phyloP scores from a whole-genome alignment of 2,888 invertebrate species.

The Lepidochrysops patricia region DNA sequence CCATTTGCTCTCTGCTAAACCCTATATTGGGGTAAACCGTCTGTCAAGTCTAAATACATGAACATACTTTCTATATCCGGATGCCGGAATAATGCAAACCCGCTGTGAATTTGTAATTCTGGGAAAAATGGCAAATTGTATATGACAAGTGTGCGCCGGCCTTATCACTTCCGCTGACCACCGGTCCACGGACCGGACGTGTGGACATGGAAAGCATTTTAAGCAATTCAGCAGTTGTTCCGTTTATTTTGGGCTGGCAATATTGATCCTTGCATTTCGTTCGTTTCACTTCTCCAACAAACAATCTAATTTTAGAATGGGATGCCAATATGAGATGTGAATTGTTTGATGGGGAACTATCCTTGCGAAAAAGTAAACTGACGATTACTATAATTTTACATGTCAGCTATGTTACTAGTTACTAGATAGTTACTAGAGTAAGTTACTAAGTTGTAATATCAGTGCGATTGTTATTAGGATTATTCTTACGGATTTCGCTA shows the following conservation, averaged over 20 bases:
- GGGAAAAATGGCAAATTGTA: not conserved
- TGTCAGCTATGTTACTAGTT: too few species aligned
- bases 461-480: too few species aligned
- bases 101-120: not conserved
- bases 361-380: too few species aligned
- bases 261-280: constrained; percentile 36
- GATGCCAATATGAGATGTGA: too few species aligned
- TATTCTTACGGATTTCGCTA: too few species aligned
- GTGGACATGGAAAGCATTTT: constrained; percentile 72
- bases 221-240: constrained; percentile 59
- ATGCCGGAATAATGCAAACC: not conserved
- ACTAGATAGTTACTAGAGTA: too few species aligned
- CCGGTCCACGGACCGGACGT: constrained; percentile 50
- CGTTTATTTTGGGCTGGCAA: constrained; percentile 54
- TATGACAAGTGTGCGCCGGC: constrained; percentile 50
- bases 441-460: too few species aligned
- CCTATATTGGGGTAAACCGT: not conserved
- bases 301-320: not conserved
- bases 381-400: too few species aligned
- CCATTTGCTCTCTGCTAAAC: too few species aligned
- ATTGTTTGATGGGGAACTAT: too few species aligned
- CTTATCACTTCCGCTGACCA: constrained; percentile 25
- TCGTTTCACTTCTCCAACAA: not conserved
- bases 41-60: too few species aligned
- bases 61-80: too few species aligned